Evolutionary conservation across 2,888 invertebrate species (phyloP).

Genomic region (Microchrysa polita): DNA sequence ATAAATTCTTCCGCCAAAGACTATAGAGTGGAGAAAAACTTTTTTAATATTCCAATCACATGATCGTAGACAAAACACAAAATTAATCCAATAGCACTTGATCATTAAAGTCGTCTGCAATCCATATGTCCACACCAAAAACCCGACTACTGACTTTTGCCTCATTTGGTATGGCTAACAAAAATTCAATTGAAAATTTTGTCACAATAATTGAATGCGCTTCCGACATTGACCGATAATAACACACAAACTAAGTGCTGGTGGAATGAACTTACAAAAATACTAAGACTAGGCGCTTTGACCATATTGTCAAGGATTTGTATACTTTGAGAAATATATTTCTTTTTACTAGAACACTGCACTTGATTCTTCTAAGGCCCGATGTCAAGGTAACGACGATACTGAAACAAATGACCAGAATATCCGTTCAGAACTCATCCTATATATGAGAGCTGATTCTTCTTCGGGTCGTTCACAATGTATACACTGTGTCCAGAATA

Average conservation of each 20-base stretch:
- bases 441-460: slow-evolving; percentile 47
- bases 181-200: slow-evolving; percentile 7
- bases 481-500: not conserved
- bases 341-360: no score
- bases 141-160: not conserved
- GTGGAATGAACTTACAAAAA: no score
- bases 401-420: slow-evolving; percentile 44
- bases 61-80: not conserved
- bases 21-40: not conserved
- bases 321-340: no score
- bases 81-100: not conserved
- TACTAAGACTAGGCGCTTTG: not conserved
- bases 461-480: no score
- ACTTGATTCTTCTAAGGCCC: slow-evolving; percentile 1
- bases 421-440: slow-evolving; percentile 37
- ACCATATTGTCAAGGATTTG: not conserved
- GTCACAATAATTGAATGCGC: not conserved
- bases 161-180: not conserved
- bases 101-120: not conserved
- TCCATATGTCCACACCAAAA: not conserved
- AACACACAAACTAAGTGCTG: no score
- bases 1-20: not conserved
- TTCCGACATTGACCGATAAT: no score
- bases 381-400: slow-evolving; percentile 46
- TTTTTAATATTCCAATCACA: slow-evolving; percentile 19